Evolutionary conservation across 2,888 invertebrate genomes (phyloP).

Genomic region (Drosophila lutescens): DNA sequence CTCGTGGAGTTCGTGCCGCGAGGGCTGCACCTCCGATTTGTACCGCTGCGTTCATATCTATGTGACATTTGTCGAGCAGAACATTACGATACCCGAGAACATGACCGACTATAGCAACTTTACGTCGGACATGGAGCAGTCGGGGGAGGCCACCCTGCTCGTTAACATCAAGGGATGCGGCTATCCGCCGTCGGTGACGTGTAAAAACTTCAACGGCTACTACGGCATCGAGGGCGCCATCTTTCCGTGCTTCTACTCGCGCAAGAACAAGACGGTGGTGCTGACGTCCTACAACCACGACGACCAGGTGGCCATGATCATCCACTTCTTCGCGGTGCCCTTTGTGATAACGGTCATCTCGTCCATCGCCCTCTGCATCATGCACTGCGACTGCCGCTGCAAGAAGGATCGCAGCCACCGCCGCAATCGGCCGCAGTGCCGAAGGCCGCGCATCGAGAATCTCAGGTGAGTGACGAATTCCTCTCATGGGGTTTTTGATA

Average conservation of each 20-base stretch:
- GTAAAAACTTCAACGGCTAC: slow-evolving; percentile 90
- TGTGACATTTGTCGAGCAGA: slow-evolving; percentile 85
- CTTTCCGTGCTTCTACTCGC: slow-evolving; percentile 95
- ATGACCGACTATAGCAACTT: slow-evolving; percentile 83
- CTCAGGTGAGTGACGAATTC: slow-evolving; percentile 84
- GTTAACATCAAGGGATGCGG: slow-evolving; percentile 96
- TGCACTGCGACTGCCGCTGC: slow-evolving; percentile 94
- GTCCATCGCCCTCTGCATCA: slow-evolving; percentile 92
- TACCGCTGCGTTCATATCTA: slow-evolving; percentile 88
- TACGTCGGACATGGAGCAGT: slow-evolving; percentile 83
- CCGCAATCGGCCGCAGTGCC: slow-evolving; percentile 86
- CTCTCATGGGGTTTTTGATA: no score
- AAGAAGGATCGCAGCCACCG: slow-evolving; percentile 88
- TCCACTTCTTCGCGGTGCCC: slow-evolving; percentile 93
- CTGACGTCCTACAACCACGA: slow-evolving; percentile 93
- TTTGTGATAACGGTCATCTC: slow-evolving; percentile 93
- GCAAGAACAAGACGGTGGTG: slow-evolving; percentile 92
- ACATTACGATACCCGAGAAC: slow-evolving; percentile 84
- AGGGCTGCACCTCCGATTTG: slow-evolving; percentile 94
- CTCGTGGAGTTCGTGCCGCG: slow-evolving; percentile 95
- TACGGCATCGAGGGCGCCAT: slow-evolving; percentile 90
- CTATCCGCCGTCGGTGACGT: slow-evolving; percentile 94
- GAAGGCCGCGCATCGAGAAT: slow-evolving; percentile 87
- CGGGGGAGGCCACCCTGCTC: slow-evolving; percentile 87
- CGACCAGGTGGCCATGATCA: slow-evolving; percentile 92